phyloP scores from a whole-genome alignment of 2,113 vertebrate genomes.

The Cheirogaleus medius region DNA sequence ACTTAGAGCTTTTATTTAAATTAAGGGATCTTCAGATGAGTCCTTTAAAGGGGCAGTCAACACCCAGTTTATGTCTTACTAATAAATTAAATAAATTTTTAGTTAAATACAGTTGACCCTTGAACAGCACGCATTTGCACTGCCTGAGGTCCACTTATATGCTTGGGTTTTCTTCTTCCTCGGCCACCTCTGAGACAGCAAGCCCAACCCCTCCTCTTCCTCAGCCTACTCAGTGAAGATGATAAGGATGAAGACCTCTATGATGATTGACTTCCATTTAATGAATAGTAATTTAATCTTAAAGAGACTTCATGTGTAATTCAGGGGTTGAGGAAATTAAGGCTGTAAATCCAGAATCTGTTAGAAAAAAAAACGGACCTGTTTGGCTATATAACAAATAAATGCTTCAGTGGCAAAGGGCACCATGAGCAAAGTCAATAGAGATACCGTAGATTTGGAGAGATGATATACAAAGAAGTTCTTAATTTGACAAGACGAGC shows the following conservation, averaged over 20 bases:
- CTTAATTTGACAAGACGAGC: constrained; percentile 4
- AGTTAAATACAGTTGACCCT: background rate
- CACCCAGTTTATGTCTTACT: background rate
- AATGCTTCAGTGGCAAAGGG: background rate
- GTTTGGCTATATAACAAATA: constrained; percentile 18
- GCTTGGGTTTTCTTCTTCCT: background rate
- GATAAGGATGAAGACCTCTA: background rate
- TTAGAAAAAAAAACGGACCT: background rate
- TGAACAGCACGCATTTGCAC: background rate
- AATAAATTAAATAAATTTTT: background rate
- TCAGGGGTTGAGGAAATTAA: background rate
- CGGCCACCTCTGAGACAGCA: background rate
- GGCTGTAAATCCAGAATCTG: background rate
- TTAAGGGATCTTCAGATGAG: constrained; percentile 15
- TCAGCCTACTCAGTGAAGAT: background rate
- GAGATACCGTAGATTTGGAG: background rate
- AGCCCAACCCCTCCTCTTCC: background rate
- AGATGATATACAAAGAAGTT: background rate
- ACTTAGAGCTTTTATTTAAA: constrained; percentile 37
- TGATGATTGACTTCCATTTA: background rate
- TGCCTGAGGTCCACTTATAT: background rate
- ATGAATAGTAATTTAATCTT: constrained; percentile 20
- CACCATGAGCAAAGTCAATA: background rate
- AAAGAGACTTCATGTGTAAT: background rate
- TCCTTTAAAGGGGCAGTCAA: background rate